Base-by-base conservation (phyloP, 2,888 invertebrate species). In the Petrolisthes cinctipes region DNA sequence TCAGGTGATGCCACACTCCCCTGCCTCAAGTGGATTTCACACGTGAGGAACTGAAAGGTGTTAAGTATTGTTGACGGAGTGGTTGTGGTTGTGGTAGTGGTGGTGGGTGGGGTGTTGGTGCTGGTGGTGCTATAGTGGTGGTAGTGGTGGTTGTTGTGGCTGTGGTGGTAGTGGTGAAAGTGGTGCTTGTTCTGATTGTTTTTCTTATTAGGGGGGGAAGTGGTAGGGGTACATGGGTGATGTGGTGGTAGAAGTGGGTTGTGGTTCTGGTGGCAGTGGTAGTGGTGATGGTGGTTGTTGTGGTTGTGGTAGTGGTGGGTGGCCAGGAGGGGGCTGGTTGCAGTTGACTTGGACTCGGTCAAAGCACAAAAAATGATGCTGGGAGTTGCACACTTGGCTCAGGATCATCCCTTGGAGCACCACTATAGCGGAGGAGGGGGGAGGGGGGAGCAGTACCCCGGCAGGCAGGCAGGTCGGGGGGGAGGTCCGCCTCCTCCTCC, bases 331-430 rank as follows among this genome's bases (percentile, higher is more conserved):
- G 90, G 88, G 73, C 76, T 85, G 90, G 86, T 90, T 86, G 90
- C 90, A 90, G 86, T 90, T 90, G 88, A 87, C 89, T 89, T 87
- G 88, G 88, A 85, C 85, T 88, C 81, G 83, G 81, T 89, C 84
- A 88, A 90, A 90, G 88, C 88, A 88, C 88, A 88, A 88, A 86
- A 86, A 90, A 88, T 85, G 86, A 89, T 88, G 86, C 88, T 86
- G 86, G 88, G 88, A 86, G 61, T 86, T 84, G 88, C 88, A 89
- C 73, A 88, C 84, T 78, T 78, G 88, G 86, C 89, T 89, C 86
- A 83, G 79, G 79, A 71, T 57, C 86, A 83, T 86, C 86, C 86
- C 71, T 86, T 80, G 80, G 80, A 66, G 79, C 68, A 37, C 71
- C 85, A 80, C 51, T 71, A 75, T 75, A 20, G 61, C 37, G 54